These are phyloP conservation scores for Hyppa rectilinea DNA, from an alignment of 2,888 invertebrate genomes.

Conservation along the genomic window DNA sequence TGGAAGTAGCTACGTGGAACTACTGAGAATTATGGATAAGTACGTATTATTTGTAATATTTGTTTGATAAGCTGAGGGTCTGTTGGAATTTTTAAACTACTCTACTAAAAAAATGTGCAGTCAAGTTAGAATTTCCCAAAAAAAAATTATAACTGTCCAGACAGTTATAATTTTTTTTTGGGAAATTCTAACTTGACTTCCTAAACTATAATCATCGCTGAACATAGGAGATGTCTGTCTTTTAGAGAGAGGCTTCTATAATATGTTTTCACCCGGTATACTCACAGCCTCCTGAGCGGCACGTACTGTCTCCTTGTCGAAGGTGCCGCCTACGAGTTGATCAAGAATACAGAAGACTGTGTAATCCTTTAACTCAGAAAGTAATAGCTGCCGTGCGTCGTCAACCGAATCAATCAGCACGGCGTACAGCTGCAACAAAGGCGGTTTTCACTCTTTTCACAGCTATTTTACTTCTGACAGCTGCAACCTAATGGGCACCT, in stretches of 20 bases:
- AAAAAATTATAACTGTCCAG: too few relatives aligned
- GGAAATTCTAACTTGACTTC: too few relatives aligned
- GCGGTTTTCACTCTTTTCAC: neutral
- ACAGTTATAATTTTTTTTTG: too few relatives aligned
- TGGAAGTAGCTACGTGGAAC: too few relatives aligned
- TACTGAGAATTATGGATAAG: too few relatives aligned
- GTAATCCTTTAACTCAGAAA: too few relatives aligned
- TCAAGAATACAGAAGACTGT: too few relatives aligned
- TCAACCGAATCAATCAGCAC: conserved; percentile 97
- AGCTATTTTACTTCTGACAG: neutral
- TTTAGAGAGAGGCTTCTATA: neutral
- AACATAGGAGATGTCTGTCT: neutral
- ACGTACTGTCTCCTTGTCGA: conserved; percentile 91
- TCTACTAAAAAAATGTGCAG: neutral
- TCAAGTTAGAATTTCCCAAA: too few relatives aligned
- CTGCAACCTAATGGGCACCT: neutral
- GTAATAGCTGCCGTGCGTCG: conserved; percentile 95
- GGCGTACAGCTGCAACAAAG: conserved; percentile 93
- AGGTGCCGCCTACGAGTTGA: conserved; percentile 91
- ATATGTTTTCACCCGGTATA: conserved; percentile 33
- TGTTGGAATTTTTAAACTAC: neutral
- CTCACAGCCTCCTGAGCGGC: conserved; percentile 93
- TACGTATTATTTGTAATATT: neutral
- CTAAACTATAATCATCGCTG: neutral
- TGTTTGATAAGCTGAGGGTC: neutral